phyloP scores from a whole-genome alignment of 2,888 invertebrate species.

The Tetragonula carbonaria region DNA sequence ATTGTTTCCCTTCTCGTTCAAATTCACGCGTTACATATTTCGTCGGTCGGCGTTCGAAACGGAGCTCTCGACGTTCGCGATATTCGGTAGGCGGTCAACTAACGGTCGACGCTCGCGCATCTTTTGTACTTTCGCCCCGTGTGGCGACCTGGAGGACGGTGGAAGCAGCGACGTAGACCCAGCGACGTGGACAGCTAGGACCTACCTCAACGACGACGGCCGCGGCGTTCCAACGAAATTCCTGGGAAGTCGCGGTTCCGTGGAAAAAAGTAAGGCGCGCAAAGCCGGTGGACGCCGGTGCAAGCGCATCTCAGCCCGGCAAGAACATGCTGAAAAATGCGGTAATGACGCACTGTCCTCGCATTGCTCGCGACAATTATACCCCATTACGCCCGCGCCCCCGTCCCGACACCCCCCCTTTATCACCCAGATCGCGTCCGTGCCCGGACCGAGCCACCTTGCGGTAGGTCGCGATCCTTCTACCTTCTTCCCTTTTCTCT shows the following conservation, averaged over 20 bases:
- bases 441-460: slow-evolving; percentile 74
- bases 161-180: slow-evolving; percentile 1
- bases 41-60: too few species aligned
- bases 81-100: slow-evolving; percentile 45
- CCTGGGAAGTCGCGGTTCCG: slow-evolving; percentile 75
- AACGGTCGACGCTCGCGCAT: slow-evolving; percentile 49
- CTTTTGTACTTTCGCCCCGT: slow-evolving; percentile 61
- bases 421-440: slow-evolving; percentile 64
- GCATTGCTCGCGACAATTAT: slow-evolving; percentile 84
- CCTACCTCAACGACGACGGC: slow-evolving; percentile 78
- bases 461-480: slow-evolving; percentile 80
- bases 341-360: slow-evolving; percentile 83
- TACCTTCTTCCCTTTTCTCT: slow-evolving; percentile 32
- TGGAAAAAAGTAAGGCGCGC: slow-evolving; percentile 74
- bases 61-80: slow-evolving; percentile 23
- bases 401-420: slow-evolving; percentile 49
- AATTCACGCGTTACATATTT: too few species aligned
- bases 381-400: slow-evolving; percentile 81
- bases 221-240: slow-evolving; percentile 81
- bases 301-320: slow-evolving; percentile 70
- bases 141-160: slow-evolving; percentile 40
- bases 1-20: too few species aligned
- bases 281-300: slow-evolving; percentile 64
- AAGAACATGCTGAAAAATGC: slow-evolving; percentile 82
- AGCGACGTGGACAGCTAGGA: slow-evolving; percentile 53